Percentiles rank a stretch among this genome's conserved stretches.
Evolutionary conservation across 1,140 invertebrate species (phyloP).

Genomic region (Ceratina calcarata): DNA sequence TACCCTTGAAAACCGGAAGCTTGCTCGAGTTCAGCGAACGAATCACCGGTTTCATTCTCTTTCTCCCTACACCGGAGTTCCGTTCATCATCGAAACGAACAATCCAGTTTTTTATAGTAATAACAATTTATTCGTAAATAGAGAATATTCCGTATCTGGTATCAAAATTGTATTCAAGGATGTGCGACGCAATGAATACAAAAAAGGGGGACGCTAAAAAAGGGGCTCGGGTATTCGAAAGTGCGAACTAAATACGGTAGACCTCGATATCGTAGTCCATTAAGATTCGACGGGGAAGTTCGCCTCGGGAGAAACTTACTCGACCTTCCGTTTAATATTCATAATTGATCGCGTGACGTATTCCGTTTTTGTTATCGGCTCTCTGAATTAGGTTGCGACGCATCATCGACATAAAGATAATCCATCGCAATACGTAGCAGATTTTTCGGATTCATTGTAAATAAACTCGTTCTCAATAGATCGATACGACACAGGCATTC

Average conservation of each 20-base stretch:
- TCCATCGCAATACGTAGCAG: not conserved
- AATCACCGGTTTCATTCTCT: constrained; percentile 22
- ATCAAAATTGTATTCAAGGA: not conserved
- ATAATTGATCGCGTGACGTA: constrained; percentile 46
- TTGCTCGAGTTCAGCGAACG: constrained; percentile 44
- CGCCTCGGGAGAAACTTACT: constrained; percentile 51
- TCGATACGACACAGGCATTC: too few relatives aligned
- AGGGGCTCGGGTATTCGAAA: constrained; percentile 50
- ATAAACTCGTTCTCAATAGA: too few relatives aligned
- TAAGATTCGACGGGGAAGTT: constrained; percentile 39
- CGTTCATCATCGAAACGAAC: constrained; percentile 12
- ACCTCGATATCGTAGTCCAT: constrained; percentile 50
- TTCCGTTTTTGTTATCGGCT: constrained; percentile 20
- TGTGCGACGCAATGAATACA: not conserved
- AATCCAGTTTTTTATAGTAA: not conserved
- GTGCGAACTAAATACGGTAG: constrained; percentile 47
- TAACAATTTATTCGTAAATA: too few relatives aligned
- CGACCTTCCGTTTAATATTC: constrained; percentile 62
- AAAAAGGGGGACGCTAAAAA: not conserved
- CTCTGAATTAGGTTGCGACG: constrained; percentile 13
- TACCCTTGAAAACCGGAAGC: constrained; percentile 64
- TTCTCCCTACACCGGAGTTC: constrained; percentile 26
- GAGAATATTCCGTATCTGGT: too few relatives aligned
- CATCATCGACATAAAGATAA: not conserved
- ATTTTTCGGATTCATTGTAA: too few relatives aligned